These are phyloP conservation scores for Macropus fuliginosus DNA, from an alignment of 2,797 vertebrate species.

Conservation along the genomic window DNA sequence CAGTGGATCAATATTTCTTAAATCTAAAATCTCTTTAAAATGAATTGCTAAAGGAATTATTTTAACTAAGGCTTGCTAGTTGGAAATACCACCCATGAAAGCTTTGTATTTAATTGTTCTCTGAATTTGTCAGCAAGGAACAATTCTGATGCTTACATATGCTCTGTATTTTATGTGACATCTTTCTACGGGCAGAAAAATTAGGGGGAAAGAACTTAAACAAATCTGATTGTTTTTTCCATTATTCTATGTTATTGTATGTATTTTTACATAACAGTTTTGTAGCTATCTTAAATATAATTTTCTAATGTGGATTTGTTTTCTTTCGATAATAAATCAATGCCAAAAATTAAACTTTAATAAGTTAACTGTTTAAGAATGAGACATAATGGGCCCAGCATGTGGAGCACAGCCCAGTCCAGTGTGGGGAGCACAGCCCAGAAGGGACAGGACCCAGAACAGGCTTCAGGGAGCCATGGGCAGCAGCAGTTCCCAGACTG, in stretches of 20 bases:
- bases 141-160: not conserved
- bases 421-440: too few species aligned
- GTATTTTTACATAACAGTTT: not conserved
- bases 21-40: not conserved
- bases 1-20: not conserved
- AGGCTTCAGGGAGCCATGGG: too few species aligned
- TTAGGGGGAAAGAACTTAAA: not conserved
- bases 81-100: not conserved
- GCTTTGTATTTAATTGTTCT: not conserved
- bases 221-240: not conserved
- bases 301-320: not conserved
- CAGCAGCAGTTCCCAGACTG: too few species aligned
- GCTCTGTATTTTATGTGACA: not conserved
- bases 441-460: too few species aligned
- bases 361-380: not conserved
- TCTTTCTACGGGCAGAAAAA: not conserved
- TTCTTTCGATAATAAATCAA: not conserved
- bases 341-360: not conserved
- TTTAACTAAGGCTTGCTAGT: not conserved
- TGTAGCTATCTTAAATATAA: not conserved
- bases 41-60: not conserved
- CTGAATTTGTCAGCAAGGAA: not conserved
- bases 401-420: too few species aligned
- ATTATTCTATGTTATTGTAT: not conserved
- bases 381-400: not conserved